Percentiles rank a stretch among this genome's conserved stretches.
Evolutionary conservation across 2,888 invertebrate species (phyloP).

Genomic region (Eupithecia centaureata): DNA sequence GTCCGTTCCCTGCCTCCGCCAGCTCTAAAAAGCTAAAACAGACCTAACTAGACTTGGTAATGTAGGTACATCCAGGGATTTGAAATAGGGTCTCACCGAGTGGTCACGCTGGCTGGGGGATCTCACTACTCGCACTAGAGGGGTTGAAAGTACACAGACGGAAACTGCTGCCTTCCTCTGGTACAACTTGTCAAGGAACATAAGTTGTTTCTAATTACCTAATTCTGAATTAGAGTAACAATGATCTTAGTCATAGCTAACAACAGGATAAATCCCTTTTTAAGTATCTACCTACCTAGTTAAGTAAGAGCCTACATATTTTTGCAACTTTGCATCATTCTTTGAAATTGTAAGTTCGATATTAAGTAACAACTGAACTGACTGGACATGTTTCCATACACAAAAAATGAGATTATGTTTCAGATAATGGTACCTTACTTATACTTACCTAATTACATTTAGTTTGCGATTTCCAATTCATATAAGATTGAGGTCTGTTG

Average conservation of each 20-base stretch:
- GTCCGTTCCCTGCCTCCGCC: too few relatives aligned
- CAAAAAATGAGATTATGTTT: neutral
- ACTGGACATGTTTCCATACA: neutral
- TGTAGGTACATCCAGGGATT: too few relatives aligned
- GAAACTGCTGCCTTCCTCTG: neutral
- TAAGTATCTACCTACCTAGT: neutral
- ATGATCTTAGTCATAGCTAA: neutral
- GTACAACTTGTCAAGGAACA: neutral
- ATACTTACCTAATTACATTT: neutral
- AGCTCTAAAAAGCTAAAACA: too few relatives aligned
- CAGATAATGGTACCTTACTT: neutral
- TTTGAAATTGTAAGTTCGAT: neutral
- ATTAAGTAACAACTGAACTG: neutral
- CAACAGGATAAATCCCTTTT: neutral
- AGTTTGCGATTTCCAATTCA: neutral
- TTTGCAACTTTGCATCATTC: neutral
- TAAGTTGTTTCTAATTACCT: too few relatives aligned
- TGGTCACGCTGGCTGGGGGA: too few relatives aligned
- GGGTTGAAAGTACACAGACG: neutral
- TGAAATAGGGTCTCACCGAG: too few relatives aligned
- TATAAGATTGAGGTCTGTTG: neutral
- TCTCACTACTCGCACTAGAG: neutral
- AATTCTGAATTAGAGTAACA: too few relatives aligned
- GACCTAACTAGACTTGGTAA: too few relatives aligned
- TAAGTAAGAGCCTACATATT: neutral